Evolutionary conservation across 2,888 invertebrate species (phyloP).

Genomic region (Xestia sexstrigata): DNA sequence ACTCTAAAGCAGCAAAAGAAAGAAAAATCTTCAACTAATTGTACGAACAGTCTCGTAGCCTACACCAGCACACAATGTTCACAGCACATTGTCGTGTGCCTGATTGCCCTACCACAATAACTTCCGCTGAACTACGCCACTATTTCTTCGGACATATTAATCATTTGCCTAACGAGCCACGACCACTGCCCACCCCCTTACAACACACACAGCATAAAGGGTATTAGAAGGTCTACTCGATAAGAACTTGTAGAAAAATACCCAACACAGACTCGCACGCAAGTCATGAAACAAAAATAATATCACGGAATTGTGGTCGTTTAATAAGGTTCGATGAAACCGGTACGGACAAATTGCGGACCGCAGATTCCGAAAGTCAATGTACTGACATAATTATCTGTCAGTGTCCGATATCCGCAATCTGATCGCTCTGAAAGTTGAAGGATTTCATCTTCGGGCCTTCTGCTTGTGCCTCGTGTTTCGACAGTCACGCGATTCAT

Average conservation of each 20-base stretch:
- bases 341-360: not conserved
- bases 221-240: constrained; percentile 24
- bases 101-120: constrained; percentile 27
- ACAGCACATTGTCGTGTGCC: constrained; percentile 14
- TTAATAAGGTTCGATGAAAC: not conserved
- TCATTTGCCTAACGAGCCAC: constrained; percentile 58
- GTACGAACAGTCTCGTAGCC: not conserved
- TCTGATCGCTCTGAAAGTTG: not conserved
- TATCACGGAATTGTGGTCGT: no score
- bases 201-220: not conserved
- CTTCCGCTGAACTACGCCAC: constrained; percentile 15
- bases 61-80: not conserved
- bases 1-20: not conserved
- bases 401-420: not conserved
- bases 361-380: not conserved
- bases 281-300: not conserved
- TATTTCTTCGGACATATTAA: constrained; percentile 48
- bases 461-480: constrained; percentile 2
- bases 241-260: not conserved
- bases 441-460: not conserved
- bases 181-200: constrained; percentile 40
- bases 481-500: constrained; percentile 44
- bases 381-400: not conserved
- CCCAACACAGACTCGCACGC: not conserved
- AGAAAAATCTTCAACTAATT: not conserved